Conservation (phyloP, 2,113 vertebrate species). For the Sceloporus undulatus region DNA sequence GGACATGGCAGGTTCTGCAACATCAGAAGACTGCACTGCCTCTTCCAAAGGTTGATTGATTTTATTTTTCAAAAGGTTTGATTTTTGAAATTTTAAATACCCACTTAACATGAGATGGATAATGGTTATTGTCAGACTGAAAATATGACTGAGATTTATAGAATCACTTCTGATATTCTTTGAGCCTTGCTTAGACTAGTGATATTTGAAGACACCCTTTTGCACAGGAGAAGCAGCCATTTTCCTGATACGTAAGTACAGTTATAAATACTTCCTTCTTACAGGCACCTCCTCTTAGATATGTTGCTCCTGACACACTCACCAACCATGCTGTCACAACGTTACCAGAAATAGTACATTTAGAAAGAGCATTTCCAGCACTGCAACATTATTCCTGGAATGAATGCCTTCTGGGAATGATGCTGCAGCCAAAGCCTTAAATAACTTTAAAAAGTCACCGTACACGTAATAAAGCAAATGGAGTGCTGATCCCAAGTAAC, state of each 20-base stretch:
- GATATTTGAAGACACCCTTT: slow-evolving; percentile 56
- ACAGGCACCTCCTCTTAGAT: background rate
- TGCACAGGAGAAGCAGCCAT: slow-evolving; percentile 51
- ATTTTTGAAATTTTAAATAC: slow-evolving; percentile 74
- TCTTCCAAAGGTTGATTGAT: slow-evolving; percentile 65
- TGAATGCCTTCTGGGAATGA: slow-evolving; percentile 28
- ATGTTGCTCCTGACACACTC: slow-evolving; percentile 12
- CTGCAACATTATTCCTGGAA: slow-evolving; percentile 47
- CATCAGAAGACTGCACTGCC: slow-evolving; percentile 52
- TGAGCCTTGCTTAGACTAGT: slow-evolving; percentile 40
- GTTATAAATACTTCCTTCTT: slow-evolving; percentile 47
- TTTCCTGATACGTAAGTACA: slow-evolving; percentile 29
- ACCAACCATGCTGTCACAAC: background rate
- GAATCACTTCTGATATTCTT: slow-evolving; percentile 68
- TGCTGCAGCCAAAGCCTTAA: slow-evolving; percentile 35
- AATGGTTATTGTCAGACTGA: slow-evolving; percentile 68
- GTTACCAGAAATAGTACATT: slow-evolving; percentile 34
- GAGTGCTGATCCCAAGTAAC: slow-evolving; percentile 40
- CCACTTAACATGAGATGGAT: slow-evolving; percentile 69
- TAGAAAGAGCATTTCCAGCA: slow-evolving; percentile 37
- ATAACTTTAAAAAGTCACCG: slow-evolving; percentile 39
- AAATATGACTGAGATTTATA: slow-evolving; percentile 70
- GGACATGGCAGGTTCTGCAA: slow-evolving; percentile 48
- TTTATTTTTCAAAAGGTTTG: slow-evolving; percentile 74
- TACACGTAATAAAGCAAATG: slow-evolving; percentile 35